A percentile compares a stretch with the other conserved stretches of the same genome.
These are phyloP conservation scores for Thysanoteuthis rhombus DNA, from an alignment of 2,888 invertebrate species.

Conservation along the genomic window DNA sequence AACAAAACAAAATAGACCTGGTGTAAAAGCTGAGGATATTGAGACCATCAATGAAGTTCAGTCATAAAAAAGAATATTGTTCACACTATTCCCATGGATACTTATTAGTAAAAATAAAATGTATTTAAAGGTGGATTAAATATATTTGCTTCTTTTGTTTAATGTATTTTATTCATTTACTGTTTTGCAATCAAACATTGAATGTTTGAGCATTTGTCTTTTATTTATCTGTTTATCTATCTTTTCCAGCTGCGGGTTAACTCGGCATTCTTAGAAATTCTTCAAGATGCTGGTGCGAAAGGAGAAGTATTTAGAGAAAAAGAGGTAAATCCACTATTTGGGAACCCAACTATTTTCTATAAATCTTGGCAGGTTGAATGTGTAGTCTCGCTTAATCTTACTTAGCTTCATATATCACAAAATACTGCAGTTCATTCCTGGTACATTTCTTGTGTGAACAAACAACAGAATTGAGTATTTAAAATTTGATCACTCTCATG, in stretches of 20 bases:
- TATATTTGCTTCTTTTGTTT: too few relatives aligned
- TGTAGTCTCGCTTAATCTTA: background rate
- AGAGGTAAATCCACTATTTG: slow-evolving; percentile 43
- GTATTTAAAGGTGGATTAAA: too few relatives aligned
- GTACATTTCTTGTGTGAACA: background rate
- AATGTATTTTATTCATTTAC: background rate
- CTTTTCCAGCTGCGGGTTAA: slow-evolving; percentile 50
- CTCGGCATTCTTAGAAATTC: slow-evolving; percentile 44
- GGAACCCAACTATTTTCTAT: background rate
- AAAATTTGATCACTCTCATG: too few relatives aligned
- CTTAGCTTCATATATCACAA: background rate
- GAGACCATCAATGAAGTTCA: too few relatives aligned
- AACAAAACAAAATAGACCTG: too few relatives aligned
- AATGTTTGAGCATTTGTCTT: background rate
- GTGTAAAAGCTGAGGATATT: too few relatives aligned
- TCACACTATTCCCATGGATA: background rate
- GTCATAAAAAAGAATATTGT: too few relatives aligned
- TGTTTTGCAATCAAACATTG: background rate
- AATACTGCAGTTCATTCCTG: background rate
- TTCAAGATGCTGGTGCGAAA: slow-evolving; percentile 46
- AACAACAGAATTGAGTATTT: too few relatives aligned
- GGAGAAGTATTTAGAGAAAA: slow-evolving; percentile 53
- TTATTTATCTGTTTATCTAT: background rate
- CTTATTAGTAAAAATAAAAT: background rate
- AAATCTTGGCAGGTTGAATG: background rate